Evolutionary conservation across 2,888 invertebrate species (phyloP).

Genomic region (Philereme transversata): DNA sequence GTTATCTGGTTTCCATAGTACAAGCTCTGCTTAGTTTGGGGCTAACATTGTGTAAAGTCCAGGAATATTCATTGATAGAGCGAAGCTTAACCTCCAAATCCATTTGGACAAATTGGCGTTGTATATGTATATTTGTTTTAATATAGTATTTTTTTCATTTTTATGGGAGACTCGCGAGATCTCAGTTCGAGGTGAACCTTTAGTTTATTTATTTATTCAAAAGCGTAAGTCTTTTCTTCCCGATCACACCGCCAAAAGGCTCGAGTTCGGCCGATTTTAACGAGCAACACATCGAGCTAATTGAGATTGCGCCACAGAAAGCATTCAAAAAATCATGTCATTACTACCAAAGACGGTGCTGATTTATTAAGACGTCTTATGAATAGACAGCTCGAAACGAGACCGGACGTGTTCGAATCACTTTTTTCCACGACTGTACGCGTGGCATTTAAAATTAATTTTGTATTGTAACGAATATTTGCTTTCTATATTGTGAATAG

Average conservation of each 20-base stretch:
- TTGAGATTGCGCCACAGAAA: conserved; percentile 78
- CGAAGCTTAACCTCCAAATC: no score
- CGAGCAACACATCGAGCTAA: conserved; percentile 79
- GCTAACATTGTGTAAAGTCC: no score
- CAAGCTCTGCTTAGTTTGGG: no score
- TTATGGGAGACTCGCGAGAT: no score
- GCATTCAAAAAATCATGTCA: conserved; percentile 74
- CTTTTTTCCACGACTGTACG: conserved; percentile 52
- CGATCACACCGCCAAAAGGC: conserved; percentile 62
- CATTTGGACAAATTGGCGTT: no score
- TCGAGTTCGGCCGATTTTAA: conserved; percentile 72
- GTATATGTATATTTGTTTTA: no score
- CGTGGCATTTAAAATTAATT: conserved; percentile 38
- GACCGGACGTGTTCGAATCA: conserved; percentile 52
- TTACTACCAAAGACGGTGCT: conserved; percentile 74
- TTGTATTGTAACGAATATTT: conserved; percentile 14
- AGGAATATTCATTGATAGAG: no score
- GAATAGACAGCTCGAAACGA: conserved; percentile 72
- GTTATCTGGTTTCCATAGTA: no score
- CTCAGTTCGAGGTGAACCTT: no score
- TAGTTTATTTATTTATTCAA: background rate
- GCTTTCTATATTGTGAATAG: conserved; percentile 9
- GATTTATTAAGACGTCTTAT: conserved; percentile 76
- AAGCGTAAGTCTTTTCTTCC: conserved; percentile 33
- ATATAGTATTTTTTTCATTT: no score